Evolutionary conservation across 2,113 vertebrate species (phyloP).

Genomic region (Peromyscus maniculatus): DNA sequence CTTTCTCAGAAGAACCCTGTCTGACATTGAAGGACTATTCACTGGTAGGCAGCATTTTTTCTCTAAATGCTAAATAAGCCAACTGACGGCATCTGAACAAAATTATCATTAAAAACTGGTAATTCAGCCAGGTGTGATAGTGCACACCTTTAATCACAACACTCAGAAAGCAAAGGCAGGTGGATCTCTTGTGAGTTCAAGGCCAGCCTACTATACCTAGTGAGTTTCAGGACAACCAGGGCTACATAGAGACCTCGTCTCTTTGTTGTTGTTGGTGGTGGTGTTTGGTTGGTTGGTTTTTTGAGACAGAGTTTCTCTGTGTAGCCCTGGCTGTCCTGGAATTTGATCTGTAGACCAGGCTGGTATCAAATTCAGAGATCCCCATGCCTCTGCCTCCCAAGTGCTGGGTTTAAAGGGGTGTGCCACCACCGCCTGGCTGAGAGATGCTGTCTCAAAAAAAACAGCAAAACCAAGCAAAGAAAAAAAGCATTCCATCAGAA

Average conservation of each 20-base stretch:
- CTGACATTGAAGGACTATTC: not conserved
- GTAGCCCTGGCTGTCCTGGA: not conserved
- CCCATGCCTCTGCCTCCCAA: not conserved
- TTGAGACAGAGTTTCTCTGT: not conserved
- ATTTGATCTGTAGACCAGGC: not conserved
- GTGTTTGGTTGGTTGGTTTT: not conserved
- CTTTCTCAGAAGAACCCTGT: not conserved
- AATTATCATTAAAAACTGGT: not conserved
- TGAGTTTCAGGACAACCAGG: not conserved
- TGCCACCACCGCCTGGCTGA: not conserved
- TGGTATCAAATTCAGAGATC: not conserved
- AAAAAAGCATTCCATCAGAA: not conserved
- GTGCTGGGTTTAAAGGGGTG: not conserved
- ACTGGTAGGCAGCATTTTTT: not conserved
- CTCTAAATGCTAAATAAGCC: constrained; percentile 8
- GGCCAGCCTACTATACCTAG: not conserved
- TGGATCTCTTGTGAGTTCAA: not conserved
- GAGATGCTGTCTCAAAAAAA: not conserved
- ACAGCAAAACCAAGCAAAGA: not conserved
- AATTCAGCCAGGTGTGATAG: not conserved
- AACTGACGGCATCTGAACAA: constrained; percentile 6
- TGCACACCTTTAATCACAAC: not conserved
- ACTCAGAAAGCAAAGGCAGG: not conserved
- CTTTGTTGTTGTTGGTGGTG: not conserved
- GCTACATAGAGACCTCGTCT: not conserved